A percentile compares a stretch with the other conserved stretches of the same genome.
Evolutionary conservation across 2,797 vertebrate genomes (phyloP).

Genomic region (Zenarchopterus dispar): DNA sequence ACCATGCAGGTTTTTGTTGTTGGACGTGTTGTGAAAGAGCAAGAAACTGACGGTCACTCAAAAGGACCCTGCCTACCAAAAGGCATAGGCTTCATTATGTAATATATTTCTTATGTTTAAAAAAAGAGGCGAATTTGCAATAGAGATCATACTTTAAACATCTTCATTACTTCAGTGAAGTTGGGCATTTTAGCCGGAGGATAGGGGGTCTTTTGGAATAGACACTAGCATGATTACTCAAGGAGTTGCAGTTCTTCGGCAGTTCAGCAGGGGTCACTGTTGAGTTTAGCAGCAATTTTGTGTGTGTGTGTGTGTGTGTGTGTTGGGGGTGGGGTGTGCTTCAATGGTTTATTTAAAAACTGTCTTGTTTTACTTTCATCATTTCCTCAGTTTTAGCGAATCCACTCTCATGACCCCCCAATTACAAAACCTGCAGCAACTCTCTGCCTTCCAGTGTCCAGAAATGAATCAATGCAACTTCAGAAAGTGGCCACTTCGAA

Average conservation of each 20-base stretch:
- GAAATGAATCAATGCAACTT: conserved; percentile 18
- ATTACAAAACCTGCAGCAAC: background rate
- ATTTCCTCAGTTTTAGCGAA: background rate
- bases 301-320: too few species aligned
- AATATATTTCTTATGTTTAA: too few species aligned
- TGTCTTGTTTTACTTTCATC: background rate
- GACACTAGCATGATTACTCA: background rate
- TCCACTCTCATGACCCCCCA: background rate
- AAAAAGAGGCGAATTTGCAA: background rate
- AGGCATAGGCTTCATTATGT: too few species aligned
- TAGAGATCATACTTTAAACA: background rate
- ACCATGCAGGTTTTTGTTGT: too few species aligned
- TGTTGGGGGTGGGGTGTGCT: too few species aligned
- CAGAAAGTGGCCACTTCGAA: conserved; percentile 3
- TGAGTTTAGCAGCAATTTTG: too few species aligned
- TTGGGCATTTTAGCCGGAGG: background rate
- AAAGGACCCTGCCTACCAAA: too few species aligned
- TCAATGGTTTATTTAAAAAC: background rate
- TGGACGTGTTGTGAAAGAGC: too few species aligned
- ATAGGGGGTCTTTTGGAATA: too few species aligned
- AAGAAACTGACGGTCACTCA: too few species aligned
- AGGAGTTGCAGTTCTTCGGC: too few species aligned
- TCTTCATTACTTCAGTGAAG: background rate
- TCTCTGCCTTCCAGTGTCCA: background rate
- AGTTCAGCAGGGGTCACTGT: too few species aligned